Conservation (phyloP, 2,113 vertebrate genomes). For the Desmodus rotundus region DNA sequence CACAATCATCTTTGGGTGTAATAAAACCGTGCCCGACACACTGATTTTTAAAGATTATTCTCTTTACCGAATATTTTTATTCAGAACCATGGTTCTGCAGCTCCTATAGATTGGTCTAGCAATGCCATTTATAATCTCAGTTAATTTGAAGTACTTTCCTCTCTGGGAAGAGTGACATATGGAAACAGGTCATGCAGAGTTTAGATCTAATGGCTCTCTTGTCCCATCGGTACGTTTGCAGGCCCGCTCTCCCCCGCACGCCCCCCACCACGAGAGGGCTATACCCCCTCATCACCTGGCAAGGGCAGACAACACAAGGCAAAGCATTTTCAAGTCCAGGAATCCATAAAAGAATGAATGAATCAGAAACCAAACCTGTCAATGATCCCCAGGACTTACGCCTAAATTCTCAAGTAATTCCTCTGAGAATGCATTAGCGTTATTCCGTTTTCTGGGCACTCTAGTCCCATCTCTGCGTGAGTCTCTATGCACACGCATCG, state of each 20-base stretch:
- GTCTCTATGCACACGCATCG: background rate
- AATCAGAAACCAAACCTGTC: background rate
- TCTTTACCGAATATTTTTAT: background rate
- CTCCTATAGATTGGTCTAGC: constrained; percentile 39
- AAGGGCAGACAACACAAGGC: background rate
- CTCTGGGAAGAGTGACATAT: background rate
- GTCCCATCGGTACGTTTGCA: background rate
- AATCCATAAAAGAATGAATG: background rate
- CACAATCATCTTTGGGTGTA: background rate
- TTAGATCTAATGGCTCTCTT: background rate
- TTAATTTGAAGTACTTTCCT: background rate
- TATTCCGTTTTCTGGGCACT: background rate
- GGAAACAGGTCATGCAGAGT: background rate
- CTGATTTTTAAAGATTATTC: background rate
- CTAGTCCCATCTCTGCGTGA: background rate
- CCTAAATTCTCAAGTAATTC: background rate
- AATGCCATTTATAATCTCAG: constrained; percentile 14
- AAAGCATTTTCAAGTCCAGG: background rate
- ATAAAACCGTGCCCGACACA: background rate
- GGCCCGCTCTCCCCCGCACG: accelerated
- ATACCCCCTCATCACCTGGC: background rate
- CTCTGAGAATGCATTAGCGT: background rate
- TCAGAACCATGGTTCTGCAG: constrained; percentile 28
- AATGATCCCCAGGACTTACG: background rate
- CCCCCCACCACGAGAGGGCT: too few relatives aligned